Base-by-base conservation (phyloP, 2,113 vertebrate species). In the Cyanistes caeruleus region DNA sequence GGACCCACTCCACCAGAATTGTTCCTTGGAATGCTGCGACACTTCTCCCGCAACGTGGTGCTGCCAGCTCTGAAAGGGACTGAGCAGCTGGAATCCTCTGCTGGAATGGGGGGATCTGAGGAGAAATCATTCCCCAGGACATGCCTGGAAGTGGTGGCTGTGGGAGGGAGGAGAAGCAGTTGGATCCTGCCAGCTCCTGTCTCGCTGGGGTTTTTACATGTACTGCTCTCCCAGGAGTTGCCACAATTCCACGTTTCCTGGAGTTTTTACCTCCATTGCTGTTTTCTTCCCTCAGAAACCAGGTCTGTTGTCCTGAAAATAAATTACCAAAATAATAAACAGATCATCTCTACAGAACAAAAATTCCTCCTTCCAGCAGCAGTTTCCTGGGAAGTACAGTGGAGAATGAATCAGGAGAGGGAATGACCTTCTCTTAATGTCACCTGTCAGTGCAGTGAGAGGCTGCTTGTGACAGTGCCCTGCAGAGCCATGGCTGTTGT, bases 341-440 rank as follows among this genome's bases (percentile, higher is more conserved):
- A 86, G 86, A 15, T 46, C 44, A 27, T 91, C 69, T 60, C 73
- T 76, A 51, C 86, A 51, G 92, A 83, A 87, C 30, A 49, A 87
- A 96, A 87, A 72, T 22, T 58, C 65, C 80, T 97, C 84, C 63
- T 59, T 84, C 79, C 30, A 93, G 93, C 65, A 37, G n/a, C 2
- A 0, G 75, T 67, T 90, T 94, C 60, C 64, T 77, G 73, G 64
- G 84, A 79, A 87, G 80, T 43, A 43, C 93, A 93, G 59, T 63
- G 30, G 37, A 52, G 64, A 84, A 89, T 91, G 70, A 95, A 77
- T 89, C 83, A 83, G 56, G 96, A 94, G 84, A 90, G 35, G 67
- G 33, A 94, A 58, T 97, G 95, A 96, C 90, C 92, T 98, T 98
- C 97, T 95, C 93, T 97, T 97, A 97, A 97, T 97, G 95, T 92